A percentile compares a stretch with the other conserved stretches of the same genome.
phyloP scores from a whole-genome alignment of 30 jellyfish, hydroid and myxozoan genomes.

The Haliclystus octoradiatus region DNA sequence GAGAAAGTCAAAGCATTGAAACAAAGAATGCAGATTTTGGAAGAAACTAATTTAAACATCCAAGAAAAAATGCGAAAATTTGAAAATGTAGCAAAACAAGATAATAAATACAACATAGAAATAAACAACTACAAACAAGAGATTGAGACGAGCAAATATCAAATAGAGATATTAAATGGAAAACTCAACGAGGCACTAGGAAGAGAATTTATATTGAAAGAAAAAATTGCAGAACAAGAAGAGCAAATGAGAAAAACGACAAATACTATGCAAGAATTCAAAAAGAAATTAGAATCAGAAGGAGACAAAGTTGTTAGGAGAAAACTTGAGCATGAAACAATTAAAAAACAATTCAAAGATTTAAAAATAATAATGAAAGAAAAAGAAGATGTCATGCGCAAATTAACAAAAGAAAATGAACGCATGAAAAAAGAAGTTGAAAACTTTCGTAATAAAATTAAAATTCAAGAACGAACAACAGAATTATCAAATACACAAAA shows the following conservation, averaged over 20 bases:
- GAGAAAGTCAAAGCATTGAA: constrained; percentile 7
- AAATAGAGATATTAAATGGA: not conserved
- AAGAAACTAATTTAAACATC: not conserved
- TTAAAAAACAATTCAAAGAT: not conserved
- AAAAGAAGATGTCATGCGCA: not conserved
- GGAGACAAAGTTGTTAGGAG: not conserved
- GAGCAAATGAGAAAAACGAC: not conserved
- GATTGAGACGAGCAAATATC: not conserved
- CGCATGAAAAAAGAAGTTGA: not conserved
- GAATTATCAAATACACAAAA: not conserved
- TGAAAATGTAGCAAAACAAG: not conserved
- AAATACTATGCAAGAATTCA: not conserved
- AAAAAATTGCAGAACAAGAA: not conserved
- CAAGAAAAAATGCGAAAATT: constrained; percentile 3
- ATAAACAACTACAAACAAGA: no score
- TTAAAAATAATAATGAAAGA: not conserved
- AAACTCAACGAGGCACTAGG: not conserved
- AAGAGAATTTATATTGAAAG: not conserved
- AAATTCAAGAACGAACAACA: not conserved
- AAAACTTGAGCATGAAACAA: not conserved
- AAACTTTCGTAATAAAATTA: not conserved
- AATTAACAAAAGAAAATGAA: not conserved
- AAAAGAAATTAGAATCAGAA: no score
- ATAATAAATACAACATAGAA: not conserved
- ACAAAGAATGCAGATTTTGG: constrained; percentile 9